phyloP scores from a whole-genome alignment of 2,797 vertebrate species.

The Rhincodon typus region DNA sequence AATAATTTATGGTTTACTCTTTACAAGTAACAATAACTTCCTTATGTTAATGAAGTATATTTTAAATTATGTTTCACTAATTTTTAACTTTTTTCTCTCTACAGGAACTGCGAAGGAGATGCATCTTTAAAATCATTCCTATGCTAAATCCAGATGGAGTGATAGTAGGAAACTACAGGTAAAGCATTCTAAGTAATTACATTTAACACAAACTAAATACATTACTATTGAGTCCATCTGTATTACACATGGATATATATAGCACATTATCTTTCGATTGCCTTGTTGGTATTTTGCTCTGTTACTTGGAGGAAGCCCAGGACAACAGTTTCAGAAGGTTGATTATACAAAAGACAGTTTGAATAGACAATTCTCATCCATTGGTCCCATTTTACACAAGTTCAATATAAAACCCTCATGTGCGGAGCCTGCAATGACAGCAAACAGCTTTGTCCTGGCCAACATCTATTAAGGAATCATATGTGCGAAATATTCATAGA shows the following conservation, averaged over 20 bases:
- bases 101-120: neutral
- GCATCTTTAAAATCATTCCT: slow-evolving; percentile 21
- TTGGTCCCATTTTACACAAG: neutral
- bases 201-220: neutral
- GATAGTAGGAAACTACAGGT: slow-evolving; percentile 35
- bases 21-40: neutral
- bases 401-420: no score
- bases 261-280: neutral
- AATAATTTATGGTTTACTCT: neutral
- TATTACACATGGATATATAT: neutral
- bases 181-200: slow-evolving; percentile 2
- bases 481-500: no score
- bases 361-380: neutral
- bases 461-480: no score
- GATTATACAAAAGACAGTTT: neutral
- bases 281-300: neutral
- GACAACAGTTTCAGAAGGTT: neutral
- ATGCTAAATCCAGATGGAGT: slow-evolving; percentile 29
- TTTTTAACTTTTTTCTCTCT: neutral
- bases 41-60: neutral
- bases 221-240: neutral
- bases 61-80: neutral
- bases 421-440: no score
- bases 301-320: neutral
- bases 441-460: no score